Conservation (phyloP, 2,888 invertebrate genomes). For the Hemicrepidius hirtus region DNA sequence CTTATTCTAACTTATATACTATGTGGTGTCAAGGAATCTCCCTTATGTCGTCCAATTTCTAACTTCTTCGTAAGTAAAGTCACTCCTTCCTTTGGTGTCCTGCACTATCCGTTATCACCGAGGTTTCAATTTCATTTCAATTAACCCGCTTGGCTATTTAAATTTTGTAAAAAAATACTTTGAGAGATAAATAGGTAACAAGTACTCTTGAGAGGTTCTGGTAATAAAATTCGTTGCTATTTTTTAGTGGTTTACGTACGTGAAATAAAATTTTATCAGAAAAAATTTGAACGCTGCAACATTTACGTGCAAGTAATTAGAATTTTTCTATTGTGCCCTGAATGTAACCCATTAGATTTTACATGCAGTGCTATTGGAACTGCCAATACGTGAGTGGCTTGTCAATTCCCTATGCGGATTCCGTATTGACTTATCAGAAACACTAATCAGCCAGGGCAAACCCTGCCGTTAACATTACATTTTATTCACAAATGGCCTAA, state of each 20-base stretch:
- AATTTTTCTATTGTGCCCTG: slow-evolving; percentile 33
- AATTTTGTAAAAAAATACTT: too few species aligned
- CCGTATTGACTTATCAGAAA: slow-evolving; percentile 42
- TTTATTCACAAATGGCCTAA: not conserved
- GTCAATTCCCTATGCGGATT: slow-evolving; percentile 41
- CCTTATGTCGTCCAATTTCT: too few species aligned
- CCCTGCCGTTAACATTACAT: not conserved
- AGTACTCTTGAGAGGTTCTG: not conserved
- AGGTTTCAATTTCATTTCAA: too few species aligned
- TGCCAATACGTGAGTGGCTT: slow-evolving; percentile 43
- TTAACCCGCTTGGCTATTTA: too few species aligned
- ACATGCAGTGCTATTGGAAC: slow-evolving; percentile 43
- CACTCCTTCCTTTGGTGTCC: too few species aligned
- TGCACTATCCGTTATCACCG: too few species aligned
- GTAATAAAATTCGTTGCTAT: not conserved
- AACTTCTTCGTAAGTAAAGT: too few species aligned
- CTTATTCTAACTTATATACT: too few species aligned
- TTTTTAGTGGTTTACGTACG: not conserved
- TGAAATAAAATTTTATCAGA: not conserved
- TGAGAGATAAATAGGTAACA: not conserved
- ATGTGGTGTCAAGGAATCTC: too few species aligned
- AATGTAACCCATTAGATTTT: slow-evolving; percentile 40
- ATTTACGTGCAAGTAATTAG: slow-evolving; percentile 43
- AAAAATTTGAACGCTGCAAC: not conserved
- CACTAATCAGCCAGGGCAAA: slow-evolving; percentile 33